Conservation (phyloP, 2,113 vertebrate species). For the Himantopus leucocephalus region DNA sequence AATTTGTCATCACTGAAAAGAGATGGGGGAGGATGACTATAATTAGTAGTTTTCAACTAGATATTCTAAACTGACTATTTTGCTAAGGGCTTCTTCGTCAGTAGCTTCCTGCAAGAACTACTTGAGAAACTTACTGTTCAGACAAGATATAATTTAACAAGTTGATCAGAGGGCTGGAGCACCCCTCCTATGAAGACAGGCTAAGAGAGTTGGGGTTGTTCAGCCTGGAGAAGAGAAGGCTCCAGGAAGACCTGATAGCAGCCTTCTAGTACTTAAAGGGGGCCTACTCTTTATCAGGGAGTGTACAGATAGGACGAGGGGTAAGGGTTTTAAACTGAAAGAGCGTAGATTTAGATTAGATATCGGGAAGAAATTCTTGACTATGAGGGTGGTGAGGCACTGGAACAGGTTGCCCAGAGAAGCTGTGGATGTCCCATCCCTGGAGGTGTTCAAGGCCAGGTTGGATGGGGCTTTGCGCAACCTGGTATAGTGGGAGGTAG, state of each 20-base stretch:
- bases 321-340: background rate
- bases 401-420: background rate
- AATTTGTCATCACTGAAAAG: slow-evolving; percentile 29
- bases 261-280: background rate
- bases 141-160: background rate
- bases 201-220: background rate
- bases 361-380: background rate
- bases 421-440: background rate
- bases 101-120: background rate
- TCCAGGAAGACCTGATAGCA: background rate
- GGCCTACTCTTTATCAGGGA: background rate
- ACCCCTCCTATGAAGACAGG: background rate
- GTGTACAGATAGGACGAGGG: background rate
- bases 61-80: background rate
- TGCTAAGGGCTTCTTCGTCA: background rate
- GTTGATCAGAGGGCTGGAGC: background rate
- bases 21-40: slow-evolving; percentile 12
- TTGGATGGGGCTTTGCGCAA: background rate
- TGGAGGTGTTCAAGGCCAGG: background rate
- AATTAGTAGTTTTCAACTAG: slow-evolving; percentile 36
- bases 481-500: background rate
- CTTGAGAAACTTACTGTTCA: background rate
- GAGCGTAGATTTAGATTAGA: background rate
- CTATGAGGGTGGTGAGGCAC: background rate
- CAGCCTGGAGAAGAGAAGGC: background rate